Base-by-base conservation (phyloP, 2,888 invertebrate species). In the Rhyacophila evoluta region DNA sequence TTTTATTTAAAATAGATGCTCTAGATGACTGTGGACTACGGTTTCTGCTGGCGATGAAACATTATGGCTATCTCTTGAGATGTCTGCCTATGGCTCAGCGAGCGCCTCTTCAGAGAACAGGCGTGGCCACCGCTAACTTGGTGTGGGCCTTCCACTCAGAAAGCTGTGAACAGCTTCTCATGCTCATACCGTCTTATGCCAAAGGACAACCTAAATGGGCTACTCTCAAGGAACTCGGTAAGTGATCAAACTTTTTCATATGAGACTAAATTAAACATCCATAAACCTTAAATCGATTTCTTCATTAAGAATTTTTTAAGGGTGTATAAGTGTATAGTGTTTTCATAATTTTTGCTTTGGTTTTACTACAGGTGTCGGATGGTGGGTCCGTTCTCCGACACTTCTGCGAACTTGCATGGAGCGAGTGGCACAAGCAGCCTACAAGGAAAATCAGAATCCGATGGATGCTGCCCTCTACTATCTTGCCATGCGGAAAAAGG, bases 131-230 rank as follows among this genome's bases (percentile, higher is more conserved):
- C 8, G 95, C 97, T 83, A 97, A 98, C 87, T 91, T 99, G 19
- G 98, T 98, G 1, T 99, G 99, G 99, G 99, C 99, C 0, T 99
- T 97, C 88, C 99, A 99, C 87, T 99, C 99, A 0, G 99, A 99
- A 87, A 96, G 97, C 19, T 97, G 98, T 86, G 98, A 98, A 84
- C 99, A 99, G 86, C 89, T 99, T 76, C 88, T 99, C 11, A 94
- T 95, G 78, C 89, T 98, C 72, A 94, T 98, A 83, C 98, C 99
- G 0, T 95, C 95, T 0, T 96, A 95, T 83, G 92, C 94, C 0
- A 96, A 96, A 86, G 94, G 94, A 0, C 94, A 94, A 84, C 93
- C 95, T 0, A 95, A 94, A 70, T 99, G 99, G 99, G 90, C 92
- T 1, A 95, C 96, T 27, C 89, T 99, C 84, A 93, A 95, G 83